Evolutionary conservation across 30 jellyfish, hydroid and myxozoan species (phyloP), one percentile per base, ranked within the genome.

Genomic region (Nemopilema nomurai): DNA sequence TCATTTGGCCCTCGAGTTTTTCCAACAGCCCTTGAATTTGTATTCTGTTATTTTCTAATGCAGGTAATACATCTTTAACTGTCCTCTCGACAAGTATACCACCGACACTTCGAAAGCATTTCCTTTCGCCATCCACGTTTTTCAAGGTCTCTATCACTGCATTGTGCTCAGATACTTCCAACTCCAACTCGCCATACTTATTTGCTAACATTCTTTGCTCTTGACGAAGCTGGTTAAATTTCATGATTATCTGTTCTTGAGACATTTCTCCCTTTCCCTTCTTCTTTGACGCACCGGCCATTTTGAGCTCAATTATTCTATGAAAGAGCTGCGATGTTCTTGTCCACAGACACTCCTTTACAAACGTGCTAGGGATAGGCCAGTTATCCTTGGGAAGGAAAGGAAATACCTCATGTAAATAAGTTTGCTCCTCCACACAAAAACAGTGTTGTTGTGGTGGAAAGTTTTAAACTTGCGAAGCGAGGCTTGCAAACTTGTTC

Each of bases 51-150:
- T 93, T 84, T 53, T 68, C 90, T 49, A 93, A 64, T 18, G 97
- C 97, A 4, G 98, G 98, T 29, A 93, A 81, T 6, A 93, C 98
- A 63, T 88, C 98, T 70, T 87, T 76, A 0, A 87, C 97, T 18
- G 97, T 87, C 67, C 97, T 77, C 82, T 73, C 83, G 23, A 73
- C 83, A 31, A 1, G 83, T 73, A 73, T 41, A 30, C 98, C 98
- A 30, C 98, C 98, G 30, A 93, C 95, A 90, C 94, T 89, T 21
- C 98, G 95, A 76, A 93, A 93, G 51, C 98, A 93, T 84, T 89
- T 84, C 71, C 98, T 80, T 62, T 68, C 65, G 26, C 88, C 92
- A 89, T 93, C 97, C 33, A 93, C 97, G 18, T 81, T 74, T 69
- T 89, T 93, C 80, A 93, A 74, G n/a, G 97, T 89, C 4, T 93